Evolutionary conservation across 2,888 invertebrate species (phyloP), one percentile per base, ranked within the genome.

Genomic region (Pollenia labialis): DNA sequence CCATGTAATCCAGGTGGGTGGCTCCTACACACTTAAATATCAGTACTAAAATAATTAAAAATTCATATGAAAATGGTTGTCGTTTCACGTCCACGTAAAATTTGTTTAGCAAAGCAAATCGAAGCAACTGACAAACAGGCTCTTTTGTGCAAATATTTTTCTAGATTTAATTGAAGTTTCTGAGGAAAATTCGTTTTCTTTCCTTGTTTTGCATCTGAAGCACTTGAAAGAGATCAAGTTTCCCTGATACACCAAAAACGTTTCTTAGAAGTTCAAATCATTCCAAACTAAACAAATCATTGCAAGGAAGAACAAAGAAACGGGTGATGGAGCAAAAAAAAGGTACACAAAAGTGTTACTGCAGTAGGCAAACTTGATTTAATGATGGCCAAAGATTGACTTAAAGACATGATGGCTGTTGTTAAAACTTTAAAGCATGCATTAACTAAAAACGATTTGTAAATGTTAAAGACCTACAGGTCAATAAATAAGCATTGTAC

Each of bases 351-450:
- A 69, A 72, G 71, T 85, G 81, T 85, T 85, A 77, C 76, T 81
- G 81, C 77, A 85, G 85, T 81, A 85, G 85, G 81, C 81, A 85
- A 85, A 72, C 81, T 81, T 77, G 85, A 85, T 72, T 81, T 77
- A 75, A 85, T 81, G 85, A 85, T 81, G 50, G 76, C 71, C 62
- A 76, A 66, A 71, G 75, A 76, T 71, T 81, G 69, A 66, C 64
- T 85, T 42, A 60, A 60, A 80, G 52, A 54, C 85, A 69, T 85
- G 74, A 85, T 62, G 85, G 69, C 60, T 69, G 58, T 76, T 62
- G 80, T 69, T 69, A 54, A 60, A 68, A 52, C 16, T 32, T 6
- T 32, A 32, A 32, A 32, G 32, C 52, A 23, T 60, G 66, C 64
- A 54, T 58, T 72, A 74, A 56, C 79, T 74, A 68, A 68, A 69